A percentile compares a stretch with the other conserved stretches of the same genome.
Evolutionary conservation across 92 coral and sea anemone species (phyloP).

Genomic region (Porites divaricata): DNA sequence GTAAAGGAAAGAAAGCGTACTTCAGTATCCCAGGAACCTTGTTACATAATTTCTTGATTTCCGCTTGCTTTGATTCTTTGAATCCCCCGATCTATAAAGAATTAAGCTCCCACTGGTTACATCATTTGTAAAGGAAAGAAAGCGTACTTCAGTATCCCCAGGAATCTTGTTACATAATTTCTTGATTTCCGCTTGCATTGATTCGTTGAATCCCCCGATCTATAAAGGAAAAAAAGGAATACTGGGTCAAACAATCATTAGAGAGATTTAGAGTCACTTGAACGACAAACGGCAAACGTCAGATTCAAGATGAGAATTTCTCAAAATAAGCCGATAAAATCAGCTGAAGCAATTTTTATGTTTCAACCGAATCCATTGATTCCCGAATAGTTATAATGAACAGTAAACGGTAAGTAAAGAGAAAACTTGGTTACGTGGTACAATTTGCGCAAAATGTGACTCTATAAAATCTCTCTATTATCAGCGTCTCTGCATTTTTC

Average conservation of each 20-base stretch:
- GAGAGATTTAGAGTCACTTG: too few species aligned
- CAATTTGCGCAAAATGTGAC: too few species aligned
- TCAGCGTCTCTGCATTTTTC: not conserved
- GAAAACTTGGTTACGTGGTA: too few species aligned
- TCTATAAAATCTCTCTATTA: not conserved
- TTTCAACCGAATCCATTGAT: too few species aligned
- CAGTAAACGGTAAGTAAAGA: too few species aligned
- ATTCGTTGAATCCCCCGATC: not conserved
- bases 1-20: not conserved
- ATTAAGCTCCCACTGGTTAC: not conserved
- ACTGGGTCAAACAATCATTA: too few species aligned
- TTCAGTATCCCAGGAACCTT: not conserved
- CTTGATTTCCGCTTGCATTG: not conserved
- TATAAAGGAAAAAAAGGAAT: not conserved
- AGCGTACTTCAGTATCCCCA: not conserved
- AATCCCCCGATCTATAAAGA: not conserved
- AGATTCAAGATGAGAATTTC: too few species aligned
- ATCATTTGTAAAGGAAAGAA: not conserved
- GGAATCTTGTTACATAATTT: not conserved
- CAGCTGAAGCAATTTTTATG: too few species aligned
- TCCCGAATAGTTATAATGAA: too few species aligned
- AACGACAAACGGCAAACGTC: too few species aligned
- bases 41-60: not conserved
- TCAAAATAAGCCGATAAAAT: not conserved
- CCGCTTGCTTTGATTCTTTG: not conserved